Percentiles rank a stretch among this genome's conserved stretches.
Conservation (phyloP, 64 coral and sea anemone species). For the Hydrozoanthus tunicans region DNA sequence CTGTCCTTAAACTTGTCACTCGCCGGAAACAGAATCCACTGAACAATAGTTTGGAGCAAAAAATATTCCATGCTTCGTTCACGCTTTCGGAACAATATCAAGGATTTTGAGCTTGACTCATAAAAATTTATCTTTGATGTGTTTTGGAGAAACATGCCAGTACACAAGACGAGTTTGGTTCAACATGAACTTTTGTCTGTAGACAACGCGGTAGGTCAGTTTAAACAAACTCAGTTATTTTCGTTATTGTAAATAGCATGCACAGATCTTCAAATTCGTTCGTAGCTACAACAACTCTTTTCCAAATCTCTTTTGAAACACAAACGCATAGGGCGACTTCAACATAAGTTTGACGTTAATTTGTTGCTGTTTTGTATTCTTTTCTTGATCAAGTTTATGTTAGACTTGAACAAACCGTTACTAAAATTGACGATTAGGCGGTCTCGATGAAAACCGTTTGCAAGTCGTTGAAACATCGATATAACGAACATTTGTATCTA, state of each 20-base stretch:
- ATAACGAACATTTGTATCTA: too few relatives aligned
- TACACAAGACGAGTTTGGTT: neutral
- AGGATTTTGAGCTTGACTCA: too few relatives aligned
- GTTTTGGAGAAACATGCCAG: too few relatives aligned
- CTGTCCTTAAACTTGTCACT: constrained; percentile 45
- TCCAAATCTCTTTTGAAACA: neutral
- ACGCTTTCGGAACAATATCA: neutral
- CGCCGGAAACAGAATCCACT: neutral
- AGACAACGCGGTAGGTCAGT: neutral
- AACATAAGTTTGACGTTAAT: neutral
- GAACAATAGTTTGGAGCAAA: neutral
- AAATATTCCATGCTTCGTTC: constrained; percentile 3
- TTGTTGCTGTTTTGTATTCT: neutral
- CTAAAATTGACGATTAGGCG: too few relatives aligned
- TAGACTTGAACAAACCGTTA: too few relatives aligned
- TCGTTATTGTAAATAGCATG: neutral
- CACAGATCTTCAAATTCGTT: neutral
- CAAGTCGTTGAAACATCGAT: too few relatives aligned
- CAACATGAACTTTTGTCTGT: neutral
- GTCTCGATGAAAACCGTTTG: too few relatives aligned
- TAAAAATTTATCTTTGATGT: neutral
- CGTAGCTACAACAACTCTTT: neutral
- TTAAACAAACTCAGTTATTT: neutral
- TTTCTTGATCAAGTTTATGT: neutral
- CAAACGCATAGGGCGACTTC: too few relatives aligned